These are phyloP conservation scores for Chymomyza costata DNA, from an alignment of 1,140 invertebrate genomes.

Conservation along the genomic window DNA sequence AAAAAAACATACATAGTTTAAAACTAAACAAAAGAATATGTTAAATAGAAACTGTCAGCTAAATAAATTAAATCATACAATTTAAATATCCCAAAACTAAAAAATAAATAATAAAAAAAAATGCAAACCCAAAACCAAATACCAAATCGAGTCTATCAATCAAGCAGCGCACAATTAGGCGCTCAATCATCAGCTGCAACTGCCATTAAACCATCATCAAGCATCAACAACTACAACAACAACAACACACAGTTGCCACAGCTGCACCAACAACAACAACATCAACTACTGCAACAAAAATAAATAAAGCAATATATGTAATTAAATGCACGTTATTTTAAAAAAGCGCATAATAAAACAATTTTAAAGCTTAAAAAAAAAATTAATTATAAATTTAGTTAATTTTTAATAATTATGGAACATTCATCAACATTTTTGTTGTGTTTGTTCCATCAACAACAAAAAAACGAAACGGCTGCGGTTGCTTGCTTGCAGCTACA, in stretches of 20 bases:
- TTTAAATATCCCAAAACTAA: conserved; percentile 26
- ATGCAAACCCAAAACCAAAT: conserved; percentile 33
- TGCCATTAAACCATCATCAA: conserved; percentile 49
- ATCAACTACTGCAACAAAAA: conserved; percentile 14
- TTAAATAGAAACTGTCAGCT: conserved; percentile 40
- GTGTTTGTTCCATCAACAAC: conserved; percentile 62
- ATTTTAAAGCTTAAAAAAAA: conserved; percentile 15
- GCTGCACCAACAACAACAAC: conserved; percentile 8
- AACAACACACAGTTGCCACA: conserved; percentile 24
- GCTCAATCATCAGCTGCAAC: conserved; percentile 59
- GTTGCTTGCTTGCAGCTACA: conserved; percentile 48
- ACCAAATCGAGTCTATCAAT: conserved; percentile 44
- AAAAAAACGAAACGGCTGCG: conserved; percentile 52
- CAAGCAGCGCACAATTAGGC: conserved; percentile 57
- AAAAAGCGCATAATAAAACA: conserved; percentile 41
- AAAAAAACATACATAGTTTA: conserved; percentile 9
- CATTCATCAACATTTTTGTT: conserved; percentile 68
- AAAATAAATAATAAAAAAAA: too few species aligned
- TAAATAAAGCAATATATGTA: conserved; percentile 28
- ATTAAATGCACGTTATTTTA: conserved; percentile 47
- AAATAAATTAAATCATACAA: conserved; percentile 47
- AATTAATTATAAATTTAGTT: conserved; percentile 22
- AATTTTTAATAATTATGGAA: conserved; percentile 61
- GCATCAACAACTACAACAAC: conserved; percentile 7
- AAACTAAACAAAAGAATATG: conserved; percentile 29